Conservation (phyloP, 2,888 invertebrate genomes). For the Nasonovia ribisnigri region DNA sequence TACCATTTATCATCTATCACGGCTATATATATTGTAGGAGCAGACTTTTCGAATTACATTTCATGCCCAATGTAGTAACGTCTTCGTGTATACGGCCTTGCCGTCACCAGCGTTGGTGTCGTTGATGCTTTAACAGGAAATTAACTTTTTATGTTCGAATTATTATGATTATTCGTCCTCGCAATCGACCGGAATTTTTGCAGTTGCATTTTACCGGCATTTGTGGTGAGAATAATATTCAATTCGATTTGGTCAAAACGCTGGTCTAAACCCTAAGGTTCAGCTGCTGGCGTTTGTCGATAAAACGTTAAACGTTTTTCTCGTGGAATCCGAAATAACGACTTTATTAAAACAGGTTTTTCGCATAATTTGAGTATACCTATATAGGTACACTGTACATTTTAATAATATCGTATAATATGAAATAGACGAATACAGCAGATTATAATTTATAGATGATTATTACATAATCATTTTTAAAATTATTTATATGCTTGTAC, state of each 20-base stretch:
- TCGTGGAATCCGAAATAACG: neutral
- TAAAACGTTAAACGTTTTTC: neutral
- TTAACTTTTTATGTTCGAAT: constrained; percentile 22
- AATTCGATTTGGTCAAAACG: neutral
- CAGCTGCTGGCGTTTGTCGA: neutral
- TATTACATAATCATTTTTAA: neutral
- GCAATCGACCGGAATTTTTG: neutral
- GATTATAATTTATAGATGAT: neutral
- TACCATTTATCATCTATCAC: neutral
- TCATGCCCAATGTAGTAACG: neutral
- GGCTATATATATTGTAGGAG: neutral
- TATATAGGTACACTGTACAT: neutral
- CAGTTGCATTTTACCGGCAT: constrained; percentile 7
- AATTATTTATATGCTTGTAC: neutral
- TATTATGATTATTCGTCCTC: neutral
- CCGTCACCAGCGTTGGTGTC: neutral
- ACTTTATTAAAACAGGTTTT: constrained; percentile 25
- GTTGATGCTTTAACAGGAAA: constrained; percentile 31
- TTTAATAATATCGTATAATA: neutral
- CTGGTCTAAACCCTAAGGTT: neutral
- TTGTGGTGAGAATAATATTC: neutral
- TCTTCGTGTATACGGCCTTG: constrained; percentile 25
- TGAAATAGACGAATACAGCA: neutral
- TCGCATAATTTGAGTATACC: neutral
- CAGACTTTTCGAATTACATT: constrained; percentile 23